Percentiles rank a stretch among this genome's conserved stretches.
These are phyloP conservation scores for Aphaenogaster ashmeadi DNA, from an alignment of 1,140 invertebrate genomes.

Conservation along the genomic window DNA sequence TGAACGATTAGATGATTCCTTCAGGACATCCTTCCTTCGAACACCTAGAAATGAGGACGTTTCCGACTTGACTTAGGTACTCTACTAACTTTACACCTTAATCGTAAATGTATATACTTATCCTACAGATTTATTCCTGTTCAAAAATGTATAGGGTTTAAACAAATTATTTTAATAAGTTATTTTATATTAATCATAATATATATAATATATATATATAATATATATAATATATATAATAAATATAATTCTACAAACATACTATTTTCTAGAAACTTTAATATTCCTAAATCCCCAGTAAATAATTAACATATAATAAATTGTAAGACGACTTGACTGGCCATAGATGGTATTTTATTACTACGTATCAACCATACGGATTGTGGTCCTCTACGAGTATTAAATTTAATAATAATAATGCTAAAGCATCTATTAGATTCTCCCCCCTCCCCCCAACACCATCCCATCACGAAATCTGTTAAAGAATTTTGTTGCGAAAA, in stretches of 20 bases:
- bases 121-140: background rate
- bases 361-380: too few relatives aligned
- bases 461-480: too few relatives aligned
- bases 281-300: too few relatives aligned
- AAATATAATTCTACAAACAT: background rate
- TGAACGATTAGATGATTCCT: constrained; percentile 40
- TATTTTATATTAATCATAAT: background rate
- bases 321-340: too few relatives aligned
- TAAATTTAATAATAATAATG: too few relatives aligned
- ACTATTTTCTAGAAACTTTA: background rate
- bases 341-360: too few relatives aligned
- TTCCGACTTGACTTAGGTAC: background rate
- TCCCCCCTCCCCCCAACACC: too few relatives aligned
- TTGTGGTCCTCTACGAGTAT: too few relatives aligned
- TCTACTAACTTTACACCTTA: too few relatives aligned
- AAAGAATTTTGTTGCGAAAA: too few relatives aligned
- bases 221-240: background rate
- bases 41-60: background rate
- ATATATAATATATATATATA: background rate
- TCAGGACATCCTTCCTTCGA: background rate
- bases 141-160: background rate
- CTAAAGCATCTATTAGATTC: too few relatives aligned
- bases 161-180: background rate
- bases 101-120: background rate
- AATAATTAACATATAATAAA: too few relatives aligned